Percentiles rank a stretch among this genome's conserved stretches.
These are phyloP conservation scores for Eudasyphora cyanicolor DNA, from an alignment of 2,888 invertebrate species.

Conservation along the genomic window DNA sequence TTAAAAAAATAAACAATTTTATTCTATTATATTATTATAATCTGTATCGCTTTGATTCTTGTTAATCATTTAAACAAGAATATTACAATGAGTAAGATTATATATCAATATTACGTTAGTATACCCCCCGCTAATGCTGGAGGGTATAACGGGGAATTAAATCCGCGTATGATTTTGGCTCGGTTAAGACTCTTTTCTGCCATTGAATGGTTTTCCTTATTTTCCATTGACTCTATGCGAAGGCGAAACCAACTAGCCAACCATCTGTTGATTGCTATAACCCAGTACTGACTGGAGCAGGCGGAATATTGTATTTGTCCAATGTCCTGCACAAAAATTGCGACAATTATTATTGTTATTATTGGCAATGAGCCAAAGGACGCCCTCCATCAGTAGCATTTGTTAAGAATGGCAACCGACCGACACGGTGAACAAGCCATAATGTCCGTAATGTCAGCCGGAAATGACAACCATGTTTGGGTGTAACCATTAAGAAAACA, in stretches of 20 bases:
- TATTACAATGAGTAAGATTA: no score
- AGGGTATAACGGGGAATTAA: no score
- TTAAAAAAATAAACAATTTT: no score
- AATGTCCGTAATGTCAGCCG: slow-evolving; percentile 52
- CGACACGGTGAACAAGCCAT: slow-evolving; percentile 44
- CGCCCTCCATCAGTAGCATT: neutral
- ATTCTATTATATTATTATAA: no score
- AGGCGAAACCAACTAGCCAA: no score
- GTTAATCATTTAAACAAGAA: no score
- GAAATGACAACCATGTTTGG: slow-evolving; percentile 54
- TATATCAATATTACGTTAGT: no score
- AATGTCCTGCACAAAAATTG: slow-evolving; percentile 53
- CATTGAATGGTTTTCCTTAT: neutral
- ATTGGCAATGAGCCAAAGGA: slow-evolving; percentile 57
- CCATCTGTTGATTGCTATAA: slow-evolving; percentile 55
- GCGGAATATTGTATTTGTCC: slow-evolving; percentile 43
- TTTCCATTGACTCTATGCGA: no score
- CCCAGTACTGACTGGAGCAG: slow-evolving; percentile 12
- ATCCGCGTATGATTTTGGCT: no score
- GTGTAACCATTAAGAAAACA: slow-evolving; percentile 58
- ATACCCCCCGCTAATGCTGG: no score
- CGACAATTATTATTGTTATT: slow-evolving; percentile 54
- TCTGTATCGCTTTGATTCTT: no score
- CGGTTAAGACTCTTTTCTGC: no score
- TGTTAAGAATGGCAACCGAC: slow-evolving; percentile 19